These are phyloP conservation scores for Enteromius unitaeniatus DNA, from an alignment of 2,797 vertebrate genomes.

Conservation along the genomic window DNA sequence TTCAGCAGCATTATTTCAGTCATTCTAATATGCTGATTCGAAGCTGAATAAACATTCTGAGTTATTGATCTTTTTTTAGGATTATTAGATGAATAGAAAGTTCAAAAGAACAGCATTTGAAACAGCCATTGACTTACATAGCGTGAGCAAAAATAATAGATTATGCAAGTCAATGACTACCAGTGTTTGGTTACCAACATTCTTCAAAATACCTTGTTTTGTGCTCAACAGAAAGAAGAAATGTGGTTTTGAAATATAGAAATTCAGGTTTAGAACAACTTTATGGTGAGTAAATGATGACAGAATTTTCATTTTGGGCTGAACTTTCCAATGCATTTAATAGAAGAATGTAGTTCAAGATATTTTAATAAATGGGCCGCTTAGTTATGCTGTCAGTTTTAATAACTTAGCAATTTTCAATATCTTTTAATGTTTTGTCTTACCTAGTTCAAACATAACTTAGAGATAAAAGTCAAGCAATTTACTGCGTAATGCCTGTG, in stretches of 20 bases:
- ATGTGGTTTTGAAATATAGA: not conserved
- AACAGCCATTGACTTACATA: too few species aligned
- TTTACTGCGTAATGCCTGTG: not conserved
- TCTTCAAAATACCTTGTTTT: not conserved
- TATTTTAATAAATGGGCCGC: constrained; percentile 1
- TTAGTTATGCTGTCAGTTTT: not conserved
- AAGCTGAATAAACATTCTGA: not conserved
- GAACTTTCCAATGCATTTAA: too few species aligned
- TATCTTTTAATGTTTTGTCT: not conserved
- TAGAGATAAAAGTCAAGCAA: not conserved
- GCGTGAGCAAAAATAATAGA: too few species aligned
- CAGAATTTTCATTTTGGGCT: too few species aligned
- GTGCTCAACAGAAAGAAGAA: not conserved
- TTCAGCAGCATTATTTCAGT: not conserved
- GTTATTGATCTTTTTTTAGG: too few species aligned
- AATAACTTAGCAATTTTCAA: constrained; percentile 32
- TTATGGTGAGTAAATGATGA: not conserved
- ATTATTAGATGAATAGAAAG: too few species aligned
- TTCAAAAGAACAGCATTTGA: too few species aligned
- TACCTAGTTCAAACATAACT: constrained; percentile 28
- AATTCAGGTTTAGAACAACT: not conserved
- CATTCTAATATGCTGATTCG: not conserved
- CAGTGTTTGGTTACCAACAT: not conserved
- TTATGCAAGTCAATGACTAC: too few species aligned
- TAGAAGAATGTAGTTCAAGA: not conserved